Base-by-base conservation (phyloP, 2,888 invertebrate genomes). In the Drosophila kuntzei region DNA sequence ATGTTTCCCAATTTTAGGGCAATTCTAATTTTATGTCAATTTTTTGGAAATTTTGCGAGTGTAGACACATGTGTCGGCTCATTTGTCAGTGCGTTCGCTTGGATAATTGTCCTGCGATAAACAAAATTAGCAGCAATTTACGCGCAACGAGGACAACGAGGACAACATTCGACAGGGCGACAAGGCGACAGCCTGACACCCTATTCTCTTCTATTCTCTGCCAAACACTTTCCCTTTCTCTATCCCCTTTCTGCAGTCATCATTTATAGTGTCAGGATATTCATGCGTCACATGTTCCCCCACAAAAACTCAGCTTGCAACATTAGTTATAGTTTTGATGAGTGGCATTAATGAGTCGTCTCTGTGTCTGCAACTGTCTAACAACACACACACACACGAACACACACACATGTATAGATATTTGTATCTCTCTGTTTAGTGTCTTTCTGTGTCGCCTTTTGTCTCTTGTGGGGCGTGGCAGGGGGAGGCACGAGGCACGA, bases 81-180 rank as follows among this genome's bases (percentile, higher is more conserved):
- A 91, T 91, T 91, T 91, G 91, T 90, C 91, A 90, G 91, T 83
- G 84, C 90, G 88, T 91, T 91, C 91, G 89, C 89, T 90, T 91
- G 91, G 91, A 91, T 91, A 91, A 91, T 91, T 91, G 91, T 89
- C 85, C 86, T 89, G 90, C 90, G 90, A 91, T 91, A 90, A 91
- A 90, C 89, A 87, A 91, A 91, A 91, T 91, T 91, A 91, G 90
- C 89, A 91, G 90, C 89, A 90, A 91, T 90, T 91, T 90, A 86
- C 90, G 91, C 91, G 90, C 79, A 85, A 70, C 64, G 64, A 70
- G 66, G 64, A 59, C 53, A 37, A 58, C 49, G 57, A 37, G 41
- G 36, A 39, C 20, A 41, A 46, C 49, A 69, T 25, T 61, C 69
- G 75, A 74, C 69, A 64, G 58, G 58, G 27, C 61, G 46, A 55